Base-by-base conservation (phyloP, 2,797 vertebrate genomes). In the Knipowitschia caucasica region DNA sequence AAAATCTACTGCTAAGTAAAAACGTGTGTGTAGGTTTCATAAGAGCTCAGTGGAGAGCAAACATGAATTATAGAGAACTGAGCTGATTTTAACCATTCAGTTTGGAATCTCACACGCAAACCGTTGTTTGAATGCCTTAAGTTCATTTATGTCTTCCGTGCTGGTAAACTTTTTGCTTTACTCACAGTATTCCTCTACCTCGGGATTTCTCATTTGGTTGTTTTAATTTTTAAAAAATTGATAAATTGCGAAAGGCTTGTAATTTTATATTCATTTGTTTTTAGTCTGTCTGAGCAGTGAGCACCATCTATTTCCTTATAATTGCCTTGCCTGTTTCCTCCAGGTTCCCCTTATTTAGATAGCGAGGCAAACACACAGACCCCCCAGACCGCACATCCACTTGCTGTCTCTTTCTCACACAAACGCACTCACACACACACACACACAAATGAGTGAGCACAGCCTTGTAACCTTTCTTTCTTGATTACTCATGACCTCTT, bases 31-130 rank as follows among this genome's bases (percentile, higher is more conserved):
- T 56, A 68, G 35, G 75, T 86, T 87, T 88, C 67, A 75, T 80
- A 85, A 84, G 78, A 86, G 72, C 71, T 71, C 61, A 59, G 75
- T 74, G 59, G 75, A 71, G 77, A 67, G 64, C 76, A 73, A 76
- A 61, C 81, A 86, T 89, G 77, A 89, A 89, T 91, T 86, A 89
- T 88, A 75, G 69, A 89, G 67, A 81, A 51, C 56, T 59, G 77
- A 80, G 77, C 66, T 60, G 70, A 69, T 85, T 71, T 76, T 71
- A 83, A 80, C 78, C 74, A 74, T 85, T 78, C 71, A 39, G 72
- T 81, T 78, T 73, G 65, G 61, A 75, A 61, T 79, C 66, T 73
- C 70, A 78, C 77, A 84, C 56, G 77, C 76, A 74, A 74, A 69
- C 50, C 70, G 69, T 73, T 77, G 54, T 72, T 75, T 73, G 39